These are phyloP conservation scores for Sinocyclocheilus rhinocerous DNA, from an alignment of 2,113 vertebrate species.

Conservation along the genomic window DNA sequence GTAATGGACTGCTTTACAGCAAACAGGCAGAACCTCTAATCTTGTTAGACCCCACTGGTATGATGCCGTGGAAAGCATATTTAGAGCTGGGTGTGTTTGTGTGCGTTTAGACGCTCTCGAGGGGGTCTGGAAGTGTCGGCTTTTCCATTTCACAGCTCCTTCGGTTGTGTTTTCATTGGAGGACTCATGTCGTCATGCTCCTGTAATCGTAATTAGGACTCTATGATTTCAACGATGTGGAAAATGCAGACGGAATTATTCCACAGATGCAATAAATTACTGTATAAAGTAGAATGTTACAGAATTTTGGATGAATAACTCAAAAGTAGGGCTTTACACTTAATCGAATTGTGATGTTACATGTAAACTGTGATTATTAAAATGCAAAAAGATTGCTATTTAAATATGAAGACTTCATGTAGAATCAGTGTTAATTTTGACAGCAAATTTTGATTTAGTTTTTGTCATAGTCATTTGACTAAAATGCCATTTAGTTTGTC, in stretches of 20 bases:
- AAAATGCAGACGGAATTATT: background rate
- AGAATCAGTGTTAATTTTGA: background rate
- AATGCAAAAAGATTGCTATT: background rate
- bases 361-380: background rate
- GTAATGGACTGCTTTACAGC: constrained; percentile 40
- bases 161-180: background rate
- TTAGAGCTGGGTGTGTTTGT: constrained; percentile 1
- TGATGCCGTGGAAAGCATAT: constrained; percentile 1
- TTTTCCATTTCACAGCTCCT: constrained; percentile 39
- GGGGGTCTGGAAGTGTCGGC: background rate
- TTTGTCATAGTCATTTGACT: no score
- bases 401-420: no score
- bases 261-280: background rate
- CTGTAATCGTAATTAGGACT: background rate
- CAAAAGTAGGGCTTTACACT: no score
- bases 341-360: background rate
- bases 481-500: no score
- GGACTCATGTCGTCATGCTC: background rate
- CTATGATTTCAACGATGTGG: background rate
- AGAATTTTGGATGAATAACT: no score
- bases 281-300: background rate
- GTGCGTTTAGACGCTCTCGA: constrained; percentile 8
- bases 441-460: no score
- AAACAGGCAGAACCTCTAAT: constrained; percentile 49
- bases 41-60: constrained; percentile 23